Conservation (phyloP, 2,113 vertebrate species). For the Plecturocebus donacophilus region DNA sequence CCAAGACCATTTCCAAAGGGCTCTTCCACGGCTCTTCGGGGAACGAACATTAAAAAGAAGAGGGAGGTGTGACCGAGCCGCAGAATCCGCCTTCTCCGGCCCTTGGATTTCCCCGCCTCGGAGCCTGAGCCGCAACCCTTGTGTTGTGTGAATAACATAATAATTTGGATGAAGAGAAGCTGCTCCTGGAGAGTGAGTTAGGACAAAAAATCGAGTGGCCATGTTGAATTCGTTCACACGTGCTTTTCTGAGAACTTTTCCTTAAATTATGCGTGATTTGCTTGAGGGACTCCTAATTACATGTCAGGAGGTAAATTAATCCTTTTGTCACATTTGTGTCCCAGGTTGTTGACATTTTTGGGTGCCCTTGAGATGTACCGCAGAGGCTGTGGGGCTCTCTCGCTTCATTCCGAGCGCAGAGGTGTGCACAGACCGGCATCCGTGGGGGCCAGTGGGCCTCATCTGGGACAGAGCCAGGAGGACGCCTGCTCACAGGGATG, state of each 20-base stretch:
- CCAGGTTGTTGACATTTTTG: background rate
- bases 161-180: background rate
- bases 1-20: background rate
- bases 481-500: background rate
- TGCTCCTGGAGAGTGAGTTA: accelerated
- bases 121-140: too few relatives aligned
- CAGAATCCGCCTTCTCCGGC: background rate
- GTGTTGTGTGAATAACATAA: background rate
- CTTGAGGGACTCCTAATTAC: background rate
- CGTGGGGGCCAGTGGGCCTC: accelerated
- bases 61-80: background rate
- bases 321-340: background rate
- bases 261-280: background rate
- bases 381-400: too few relatives aligned
- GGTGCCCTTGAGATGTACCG: background rate
- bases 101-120: too few relatives aligned
- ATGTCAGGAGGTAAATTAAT: background rate
- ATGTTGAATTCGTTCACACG: too few relatives aligned
- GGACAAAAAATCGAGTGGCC: too few relatives aligned
- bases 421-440: accelerated
- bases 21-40: background rate
- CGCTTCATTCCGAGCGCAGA: too few relatives aligned
- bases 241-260: background rate
- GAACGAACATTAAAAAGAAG: background rate
- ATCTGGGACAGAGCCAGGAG: too few relatives aligned